These are phyloP conservation scores for Neoseiulus cucumeris DNA, from an alignment of 1,140 invertebrate genomes.

Conservation along the genomic window DNA sequence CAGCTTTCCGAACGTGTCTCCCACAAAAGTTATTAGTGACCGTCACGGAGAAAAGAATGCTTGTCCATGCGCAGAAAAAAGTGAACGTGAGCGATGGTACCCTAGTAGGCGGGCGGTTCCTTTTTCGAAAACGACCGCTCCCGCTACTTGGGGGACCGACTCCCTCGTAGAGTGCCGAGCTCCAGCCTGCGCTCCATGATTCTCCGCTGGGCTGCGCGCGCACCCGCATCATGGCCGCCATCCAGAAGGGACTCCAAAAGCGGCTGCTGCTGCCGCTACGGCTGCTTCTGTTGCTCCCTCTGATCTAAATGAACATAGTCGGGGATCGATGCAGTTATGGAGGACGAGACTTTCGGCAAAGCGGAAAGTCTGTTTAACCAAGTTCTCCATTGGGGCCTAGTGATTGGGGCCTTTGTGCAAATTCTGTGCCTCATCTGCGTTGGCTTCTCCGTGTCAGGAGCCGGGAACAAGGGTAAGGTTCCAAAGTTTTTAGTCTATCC, in stretches of 20 bases:
- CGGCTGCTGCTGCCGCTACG: neutral
- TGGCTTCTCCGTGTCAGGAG: slow-evolving; percentile 1
- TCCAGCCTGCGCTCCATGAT: neutral
- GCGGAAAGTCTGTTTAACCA: neutral
- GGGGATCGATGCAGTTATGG: neutral
- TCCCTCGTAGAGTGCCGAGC: no score
- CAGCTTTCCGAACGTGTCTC: no score
- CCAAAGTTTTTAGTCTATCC: no score
- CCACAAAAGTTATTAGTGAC: no score
- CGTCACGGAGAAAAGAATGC: no score
- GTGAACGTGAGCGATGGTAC: no score
- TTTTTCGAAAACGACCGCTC: no score
- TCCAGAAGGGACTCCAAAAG: neutral
- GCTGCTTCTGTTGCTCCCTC: neutral
- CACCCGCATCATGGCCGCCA: neutral
- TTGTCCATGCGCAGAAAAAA: no score
- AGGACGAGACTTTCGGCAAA: neutral
- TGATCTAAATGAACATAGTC: neutral
- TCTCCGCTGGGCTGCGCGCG: slow-evolving; percentile 11
- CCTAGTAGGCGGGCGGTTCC: no score
- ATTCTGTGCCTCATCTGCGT: slow-evolving; percentile 2
- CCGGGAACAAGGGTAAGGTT: neutral
- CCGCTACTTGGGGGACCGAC: no score
- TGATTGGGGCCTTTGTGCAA: neutral
- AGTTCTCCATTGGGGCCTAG: neutral